Conservation (phyloP, 2,113 vertebrate genomes). For the Vulpes lagopus region DNA sequence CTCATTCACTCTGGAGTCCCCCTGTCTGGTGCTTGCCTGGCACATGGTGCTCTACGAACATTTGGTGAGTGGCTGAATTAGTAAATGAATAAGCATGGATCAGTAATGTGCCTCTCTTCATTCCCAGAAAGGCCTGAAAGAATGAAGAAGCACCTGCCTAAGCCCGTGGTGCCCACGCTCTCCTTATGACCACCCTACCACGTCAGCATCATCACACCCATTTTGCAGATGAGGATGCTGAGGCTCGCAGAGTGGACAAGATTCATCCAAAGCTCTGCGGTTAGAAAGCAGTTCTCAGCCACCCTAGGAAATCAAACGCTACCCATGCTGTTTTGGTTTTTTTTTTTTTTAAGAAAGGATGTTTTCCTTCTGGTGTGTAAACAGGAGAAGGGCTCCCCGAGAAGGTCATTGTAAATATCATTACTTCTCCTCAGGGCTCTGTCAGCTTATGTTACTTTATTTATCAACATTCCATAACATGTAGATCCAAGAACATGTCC, state of each 20-base stretch:
- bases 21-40: background rate
- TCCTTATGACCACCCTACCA: background rate
- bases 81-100: background rate
- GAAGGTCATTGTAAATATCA: conserved; percentile 14
- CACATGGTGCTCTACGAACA: accelerated
- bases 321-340: background rate
- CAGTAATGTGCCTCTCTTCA: background rate
- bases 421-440: background rate
- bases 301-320: background rate
- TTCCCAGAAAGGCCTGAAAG: background rate
- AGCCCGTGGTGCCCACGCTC: background rate
- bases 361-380: conserved; percentile 42
- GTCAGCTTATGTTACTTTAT: background rate
- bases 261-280: background rate
- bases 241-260: background rate
- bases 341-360: background rate
- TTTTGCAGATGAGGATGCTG: background rate
- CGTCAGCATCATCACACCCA: accelerated
- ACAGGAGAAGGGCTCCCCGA: background rate
- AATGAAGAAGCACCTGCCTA: too few relatives aligned
- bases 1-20: too few relatives aligned
- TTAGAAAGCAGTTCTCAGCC: background rate
- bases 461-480: background rate
- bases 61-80: background rate
- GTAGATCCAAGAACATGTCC: background rate